Conservation (phyloP, 2,113 vertebrate species). For the Eulemur macaco region DNA sequence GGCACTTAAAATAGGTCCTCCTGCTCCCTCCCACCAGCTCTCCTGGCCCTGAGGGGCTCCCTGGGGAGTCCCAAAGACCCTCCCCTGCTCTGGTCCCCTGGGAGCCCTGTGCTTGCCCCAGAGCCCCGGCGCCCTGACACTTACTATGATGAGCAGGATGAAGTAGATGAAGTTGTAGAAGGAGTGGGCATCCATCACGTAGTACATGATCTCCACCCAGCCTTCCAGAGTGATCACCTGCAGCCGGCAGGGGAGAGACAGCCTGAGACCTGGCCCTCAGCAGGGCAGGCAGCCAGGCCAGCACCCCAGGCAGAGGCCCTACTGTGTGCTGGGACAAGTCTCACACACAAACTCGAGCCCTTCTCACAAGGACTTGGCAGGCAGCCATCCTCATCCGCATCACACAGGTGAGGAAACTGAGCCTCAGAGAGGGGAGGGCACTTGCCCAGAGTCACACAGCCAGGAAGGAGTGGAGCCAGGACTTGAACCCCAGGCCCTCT, state of each 20-base stretch:
- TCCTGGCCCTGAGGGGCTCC: neutral
- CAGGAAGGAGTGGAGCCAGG: neutral
- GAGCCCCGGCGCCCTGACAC: slow-evolving; percentile 76
- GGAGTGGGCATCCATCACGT: slow-evolving; percentile 98
- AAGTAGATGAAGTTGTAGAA: slow-evolving; percentile 99
- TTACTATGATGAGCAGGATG: slow-evolving; percentile 98
- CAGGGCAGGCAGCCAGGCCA: neutral
- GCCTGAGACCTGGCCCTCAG: neutral
- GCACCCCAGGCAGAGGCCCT: neutral
- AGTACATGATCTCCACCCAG: slow-evolving; percentile 99
- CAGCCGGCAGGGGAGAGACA: neutral
- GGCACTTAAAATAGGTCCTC: neutral
- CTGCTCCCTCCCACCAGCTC: neutral
- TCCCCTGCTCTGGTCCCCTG: fast-evolving
- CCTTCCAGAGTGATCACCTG: slow-evolving; percentile 98
- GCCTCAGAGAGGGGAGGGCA: neutral
- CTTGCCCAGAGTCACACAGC: neutral
- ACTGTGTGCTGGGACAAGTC: fast-evolving
- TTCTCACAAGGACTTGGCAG: neutral
- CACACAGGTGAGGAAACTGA: neutral
- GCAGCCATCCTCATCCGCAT: neutral
- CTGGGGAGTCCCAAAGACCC: neutral
- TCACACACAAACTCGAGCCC: fast-evolving
- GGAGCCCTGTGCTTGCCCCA: neutral
- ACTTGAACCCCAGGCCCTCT: neutral